phyloP scores from a whole-genome alignment of 2,888 invertebrate genomes.

The Meganola albula region DNA sequence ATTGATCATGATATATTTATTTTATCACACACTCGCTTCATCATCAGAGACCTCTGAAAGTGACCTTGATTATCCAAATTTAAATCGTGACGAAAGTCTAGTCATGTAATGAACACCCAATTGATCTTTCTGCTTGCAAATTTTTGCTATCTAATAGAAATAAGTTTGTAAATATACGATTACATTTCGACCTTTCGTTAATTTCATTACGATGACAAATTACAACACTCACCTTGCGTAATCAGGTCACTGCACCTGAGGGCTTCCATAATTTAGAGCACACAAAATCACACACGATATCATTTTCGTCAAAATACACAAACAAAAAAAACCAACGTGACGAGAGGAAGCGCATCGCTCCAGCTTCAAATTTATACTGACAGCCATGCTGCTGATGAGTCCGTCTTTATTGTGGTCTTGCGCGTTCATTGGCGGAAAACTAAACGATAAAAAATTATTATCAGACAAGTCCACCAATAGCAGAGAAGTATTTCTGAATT shows the following conservation, averaged over 20 bases:
- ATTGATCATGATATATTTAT: slow-evolving; percentile 51
- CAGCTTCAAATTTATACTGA: slow-evolving; percentile 98
- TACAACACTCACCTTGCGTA: slow-evolving; percentile 51
- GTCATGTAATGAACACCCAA: slow-evolving; percentile 47
- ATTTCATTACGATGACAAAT: slow-evolving; percentile 15
- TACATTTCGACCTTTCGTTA: slow-evolving; percentile 9
- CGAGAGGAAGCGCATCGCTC: slow-evolving; percentile 91
- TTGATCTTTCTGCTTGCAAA: slow-evolving; percentile 51
- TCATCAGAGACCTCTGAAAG: slow-evolving; percentile 39
- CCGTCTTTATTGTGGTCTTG: slow-evolving; percentile 88
- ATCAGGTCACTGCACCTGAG: slow-evolving; percentile 74
- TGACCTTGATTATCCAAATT: slow-evolving; percentile 55
- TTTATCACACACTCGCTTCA: slow-evolving; percentile 34
- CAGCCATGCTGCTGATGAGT: slow-evolving; percentile 94
- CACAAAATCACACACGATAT: slow-evolving; percentile 74
- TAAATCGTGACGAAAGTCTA: slow-evolving; percentile 51
- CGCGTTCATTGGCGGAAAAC: slow-evolving; percentile 79
- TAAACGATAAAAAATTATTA: slow-evolving; percentile 46
- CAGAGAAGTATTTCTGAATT: slow-evolving; percentile 44
- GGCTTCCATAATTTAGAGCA: slow-evolving; percentile 73
- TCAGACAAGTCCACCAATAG: slow-evolving; percentile 50
- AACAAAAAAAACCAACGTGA: slow-evolving; percentile 79
- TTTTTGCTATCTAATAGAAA: slow-evolving; percentile 26
- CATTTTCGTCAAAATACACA: slow-evolving; percentile 73
- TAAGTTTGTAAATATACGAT: slow-evolving; percentile 12